These are phyloP conservation scores for Psittacula derbiana DNA, from an alignment of 2,797 vertebrate species.

Conservation along the genomic window DNA sequence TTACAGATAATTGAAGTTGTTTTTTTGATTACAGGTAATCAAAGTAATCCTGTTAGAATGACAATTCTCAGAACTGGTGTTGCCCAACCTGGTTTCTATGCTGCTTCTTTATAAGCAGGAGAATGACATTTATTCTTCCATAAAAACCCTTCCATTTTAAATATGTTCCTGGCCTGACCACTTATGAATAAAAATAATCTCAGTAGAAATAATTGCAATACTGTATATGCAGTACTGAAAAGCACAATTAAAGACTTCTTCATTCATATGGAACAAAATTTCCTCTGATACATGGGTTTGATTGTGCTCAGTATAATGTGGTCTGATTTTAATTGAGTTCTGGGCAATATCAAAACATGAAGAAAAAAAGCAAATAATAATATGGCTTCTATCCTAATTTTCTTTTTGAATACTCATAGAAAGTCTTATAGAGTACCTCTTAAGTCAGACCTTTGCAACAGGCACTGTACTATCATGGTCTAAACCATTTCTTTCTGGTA, in stretches of 20 bases:
- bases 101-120: neutral
- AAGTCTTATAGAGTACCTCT: neutral
- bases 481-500: neutral
- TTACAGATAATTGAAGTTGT: neutral
- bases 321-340: conserved; percentile 47
- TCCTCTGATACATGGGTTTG: neutral
- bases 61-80: neutral
- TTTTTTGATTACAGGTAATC: conserved; percentile 9
- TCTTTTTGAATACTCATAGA: neutral
- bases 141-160: neutral
- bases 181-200: conserved; percentile 1
- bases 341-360: neutral
- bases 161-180: neutral
- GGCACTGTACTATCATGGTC: neutral
- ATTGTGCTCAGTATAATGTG: conserved; percentile 32
- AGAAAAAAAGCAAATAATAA: conserved; percentile 14
- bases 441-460: neutral
- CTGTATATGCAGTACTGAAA: neutral
- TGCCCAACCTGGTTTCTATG: neutral
- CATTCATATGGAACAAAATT: neutral
- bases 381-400: neutral
- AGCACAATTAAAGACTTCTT: conserved; percentile 32
- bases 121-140: neutral
- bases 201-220: neutral
- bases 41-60: neutral